Percentiles rank a stretch among this genome's conserved stretches.
phyloP scores from a whole-genome alignment of 2,888 invertebrate species.

The Emesis furor region DNA sequence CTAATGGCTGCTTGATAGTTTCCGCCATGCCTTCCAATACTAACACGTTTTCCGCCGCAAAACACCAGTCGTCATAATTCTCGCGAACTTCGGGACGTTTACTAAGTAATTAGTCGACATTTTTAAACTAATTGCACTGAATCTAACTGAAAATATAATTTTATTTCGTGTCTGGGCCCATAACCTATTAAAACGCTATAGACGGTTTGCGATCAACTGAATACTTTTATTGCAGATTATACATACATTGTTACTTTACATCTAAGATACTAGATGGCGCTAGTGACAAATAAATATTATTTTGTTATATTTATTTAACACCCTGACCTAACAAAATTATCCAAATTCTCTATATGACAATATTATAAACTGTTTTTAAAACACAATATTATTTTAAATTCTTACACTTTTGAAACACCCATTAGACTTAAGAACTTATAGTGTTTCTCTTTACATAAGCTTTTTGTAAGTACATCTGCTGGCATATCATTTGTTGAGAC shows the following conservation, averaged over 20 bases:
- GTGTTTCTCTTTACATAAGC: constrained; percentile 14
- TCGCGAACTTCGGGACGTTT: neutral
- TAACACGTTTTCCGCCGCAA: constrained; percentile 47
- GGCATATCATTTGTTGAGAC: constrained; percentile 32
- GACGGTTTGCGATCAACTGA: no score
- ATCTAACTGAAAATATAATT: no score
- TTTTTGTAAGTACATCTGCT: constrained; percentile 37
- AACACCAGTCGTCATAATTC: constrained; percentile 37
- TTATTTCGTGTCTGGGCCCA: no score
- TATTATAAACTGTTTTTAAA: no score
- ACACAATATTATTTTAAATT: no score
- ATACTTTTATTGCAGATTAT: neutral
- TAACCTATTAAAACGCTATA: no score
- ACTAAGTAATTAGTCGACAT: constrained; percentile 4
- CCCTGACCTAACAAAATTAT: no score
- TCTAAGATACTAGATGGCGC: neutral
- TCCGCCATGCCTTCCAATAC: constrained; percentile 15
- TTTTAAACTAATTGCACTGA: neutral
- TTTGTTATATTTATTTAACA: no score
- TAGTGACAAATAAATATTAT: neutral
- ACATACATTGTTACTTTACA: no score
- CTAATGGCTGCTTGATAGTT: no score
- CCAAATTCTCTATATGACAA: no score
- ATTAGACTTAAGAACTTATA: constrained; percentile 23
- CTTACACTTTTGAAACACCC: constrained; percentile 12